Conservation (phyloP, 2,797 vertebrate species). For the Dryobates pubescens region DNA sequence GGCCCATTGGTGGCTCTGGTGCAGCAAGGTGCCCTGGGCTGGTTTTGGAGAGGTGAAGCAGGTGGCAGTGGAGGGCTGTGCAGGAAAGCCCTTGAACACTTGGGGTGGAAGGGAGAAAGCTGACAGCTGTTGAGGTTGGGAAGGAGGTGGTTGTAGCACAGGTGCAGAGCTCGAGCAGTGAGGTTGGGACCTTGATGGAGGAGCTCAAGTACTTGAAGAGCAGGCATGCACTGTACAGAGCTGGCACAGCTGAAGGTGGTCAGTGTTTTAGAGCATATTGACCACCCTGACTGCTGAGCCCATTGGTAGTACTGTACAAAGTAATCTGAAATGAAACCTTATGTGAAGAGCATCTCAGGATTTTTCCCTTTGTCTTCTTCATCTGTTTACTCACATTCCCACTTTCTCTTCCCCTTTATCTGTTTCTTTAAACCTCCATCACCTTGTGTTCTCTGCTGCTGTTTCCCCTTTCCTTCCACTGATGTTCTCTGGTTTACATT, state of each 20-base stretch:
- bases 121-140: neutral
- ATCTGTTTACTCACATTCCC: neutral
- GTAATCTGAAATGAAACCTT: neutral
- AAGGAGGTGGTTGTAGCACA: neutral
- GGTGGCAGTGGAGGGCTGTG: neutral
- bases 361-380: neutral
- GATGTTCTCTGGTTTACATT: neutral
- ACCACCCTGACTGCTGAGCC: neutral
- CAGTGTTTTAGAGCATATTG: neutral
- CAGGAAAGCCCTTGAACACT: neutral
- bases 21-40: accelerated
- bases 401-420: neutral
- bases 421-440: neutral
- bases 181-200: neutral
- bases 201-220: neutral
- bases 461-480: neutral
- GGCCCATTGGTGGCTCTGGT: neutral
- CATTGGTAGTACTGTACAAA: neutral
- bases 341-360: neutral
- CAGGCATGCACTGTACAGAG: neutral
- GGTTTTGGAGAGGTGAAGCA: neutral
- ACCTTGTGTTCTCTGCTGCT: neutral
- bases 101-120: neutral
- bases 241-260: no score
- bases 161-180: neutral